Evolutionary conservation across 2,888 invertebrate species (phyloP).

Genomic region (Cristatella mucedo): DNA sequence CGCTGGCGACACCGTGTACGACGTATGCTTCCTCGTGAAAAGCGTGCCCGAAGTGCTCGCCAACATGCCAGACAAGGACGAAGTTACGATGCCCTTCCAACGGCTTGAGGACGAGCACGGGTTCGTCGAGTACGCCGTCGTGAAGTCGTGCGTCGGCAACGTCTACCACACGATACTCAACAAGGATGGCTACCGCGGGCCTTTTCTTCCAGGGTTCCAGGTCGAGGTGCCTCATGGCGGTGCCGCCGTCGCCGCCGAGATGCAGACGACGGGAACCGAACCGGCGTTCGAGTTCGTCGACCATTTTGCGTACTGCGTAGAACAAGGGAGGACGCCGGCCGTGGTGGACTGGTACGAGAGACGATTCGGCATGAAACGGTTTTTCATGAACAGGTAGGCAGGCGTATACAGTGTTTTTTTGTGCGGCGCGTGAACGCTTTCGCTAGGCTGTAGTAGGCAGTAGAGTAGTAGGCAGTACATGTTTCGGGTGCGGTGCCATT

Average conservation of each 20-base stretch:
- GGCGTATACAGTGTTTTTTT: background rate
- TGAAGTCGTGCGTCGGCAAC: constrained; percentile 39
- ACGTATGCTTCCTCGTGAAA: constrained; percentile 36
- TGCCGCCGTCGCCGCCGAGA: background rate
- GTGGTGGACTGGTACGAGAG: constrained; percentile 39
- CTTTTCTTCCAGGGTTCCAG: constrained; percentile 38
- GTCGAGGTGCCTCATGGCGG: background rate
- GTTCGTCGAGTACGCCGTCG: constrained; percentile 28
- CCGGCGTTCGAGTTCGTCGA: constrained; percentile 31
- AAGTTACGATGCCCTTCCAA: constrained; percentile 22
- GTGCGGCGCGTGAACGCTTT: too few species aligned
- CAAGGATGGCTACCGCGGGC: constrained; percentile 29
- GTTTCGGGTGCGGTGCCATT: too few species aligned
- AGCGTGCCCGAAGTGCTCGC: too few species aligned
- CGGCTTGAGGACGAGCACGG: constrained; percentile 25
- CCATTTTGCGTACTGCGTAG: constrained; percentile 38
- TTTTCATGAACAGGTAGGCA: constrained; percentile 32
- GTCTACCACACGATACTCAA: constrained; percentile 40
- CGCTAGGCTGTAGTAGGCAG: too few species aligned
- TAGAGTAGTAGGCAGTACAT: too few species aligned
- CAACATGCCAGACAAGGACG: too few species aligned
- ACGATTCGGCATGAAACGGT: constrained; percentile 39
- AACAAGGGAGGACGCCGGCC: constrained; percentile 24
- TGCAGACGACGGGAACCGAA: too few species aligned
- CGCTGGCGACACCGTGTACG: constrained; percentile 36